Base-by-base conservation (phyloP, 2,888 invertebrate genomes). In the Yponomeuta sedellus region DNA sequence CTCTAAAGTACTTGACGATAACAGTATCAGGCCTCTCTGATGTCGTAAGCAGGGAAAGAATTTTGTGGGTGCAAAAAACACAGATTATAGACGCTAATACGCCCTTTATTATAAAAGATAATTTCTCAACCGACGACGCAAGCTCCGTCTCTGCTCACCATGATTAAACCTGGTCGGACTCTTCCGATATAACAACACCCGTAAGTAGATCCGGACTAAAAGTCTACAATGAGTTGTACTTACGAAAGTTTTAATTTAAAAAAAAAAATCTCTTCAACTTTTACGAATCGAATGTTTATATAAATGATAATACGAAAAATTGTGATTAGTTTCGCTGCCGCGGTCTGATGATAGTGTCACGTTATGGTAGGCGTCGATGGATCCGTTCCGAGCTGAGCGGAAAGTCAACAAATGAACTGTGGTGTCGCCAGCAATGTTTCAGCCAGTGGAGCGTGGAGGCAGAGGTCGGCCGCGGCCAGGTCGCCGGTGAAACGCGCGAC, bases 361-460 rank as follows among this genome's bases (percentile, higher is more conserved):
- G 44, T 52, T 5, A 34, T 3, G 34, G 34, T 34, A 34, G 34
- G 34, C 34, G 34, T 34, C 34, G 34, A 34, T 34, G 34, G 34
- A 34, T 34, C 10, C 34, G 34, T 34, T 34, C 8, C 34, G 34
- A 34, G 57, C 25, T 12, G 58, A 81, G 80, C 77, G 68, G 80
- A 82, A 84, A 85, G 78, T 77, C 20, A 20, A 75, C 76, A 73
- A 77, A 76, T 73, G 76, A 76, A 76, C 72, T 78, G 74, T 79
- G 75, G 82, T 82, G 84, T 85, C 82, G 81, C 79, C 80, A 83
- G 78, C 84, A 82, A 86, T 86, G 81, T 88, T 86, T 79, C 83
- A 88, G 82, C 83, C 82, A 75, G 76, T 73, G 57, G 57, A 64
- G 22, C 64, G 34, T 64, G 56, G 19, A 57, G 64, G 64, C 6